Conservation (phyloP, 2,888 invertebrate species). For the Sphaerophoria taeniata region DNA sequence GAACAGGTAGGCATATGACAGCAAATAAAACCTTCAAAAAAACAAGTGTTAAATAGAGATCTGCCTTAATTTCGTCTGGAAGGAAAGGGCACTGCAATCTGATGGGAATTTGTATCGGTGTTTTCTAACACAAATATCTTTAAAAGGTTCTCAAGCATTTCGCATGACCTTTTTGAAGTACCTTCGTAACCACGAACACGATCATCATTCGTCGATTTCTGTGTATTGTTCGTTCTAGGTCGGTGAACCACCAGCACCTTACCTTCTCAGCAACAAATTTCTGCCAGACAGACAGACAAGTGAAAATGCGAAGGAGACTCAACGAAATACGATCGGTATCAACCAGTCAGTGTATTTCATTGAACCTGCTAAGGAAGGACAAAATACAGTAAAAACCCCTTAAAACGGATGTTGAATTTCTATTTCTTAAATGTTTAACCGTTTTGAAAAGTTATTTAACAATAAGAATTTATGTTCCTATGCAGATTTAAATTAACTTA, state of each 20-base stretch:
- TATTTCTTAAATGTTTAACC: too few relatives aligned
- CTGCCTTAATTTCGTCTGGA: constrained; percentile 20
- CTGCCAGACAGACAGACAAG: constrained; percentile 9
- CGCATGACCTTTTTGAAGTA: constrained; percentile 61
- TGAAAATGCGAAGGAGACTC: constrained; percentile 36
- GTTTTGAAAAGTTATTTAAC: too few relatives aligned
- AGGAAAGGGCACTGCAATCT: constrained; percentile 49
- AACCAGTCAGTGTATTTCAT: constrained; percentile 19
- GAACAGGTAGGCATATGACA: constrained; percentile 42
- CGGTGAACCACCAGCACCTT: constrained; percentile 24
- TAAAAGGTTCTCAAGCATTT: constrained; percentile 61
- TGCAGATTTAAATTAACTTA: too few relatives aligned
- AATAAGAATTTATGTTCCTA: too few relatives aligned
- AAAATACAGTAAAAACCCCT: background rate
- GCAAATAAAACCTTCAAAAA: constrained; percentile 16
- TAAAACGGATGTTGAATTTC: background rate
- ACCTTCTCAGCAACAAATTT: background rate
- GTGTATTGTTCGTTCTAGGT: background rate
- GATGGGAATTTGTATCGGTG: constrained; percentile 61
- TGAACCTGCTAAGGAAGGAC: constrained; percentile 22
- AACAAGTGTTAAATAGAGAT: constrained; percentile 29
- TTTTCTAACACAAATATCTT: constrained; percentile 35
- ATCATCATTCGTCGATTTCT: constrained; percentile 26
- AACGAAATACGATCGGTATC: constrained; percentile 58
- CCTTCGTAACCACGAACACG: constrained; percentile 31